Evolutionary conservation across 2,797 vertebrate species (phyloP), one percentile per base, ranked within the genome.

Genomic region (Pseudochaenichthys georgianus): DNA sequence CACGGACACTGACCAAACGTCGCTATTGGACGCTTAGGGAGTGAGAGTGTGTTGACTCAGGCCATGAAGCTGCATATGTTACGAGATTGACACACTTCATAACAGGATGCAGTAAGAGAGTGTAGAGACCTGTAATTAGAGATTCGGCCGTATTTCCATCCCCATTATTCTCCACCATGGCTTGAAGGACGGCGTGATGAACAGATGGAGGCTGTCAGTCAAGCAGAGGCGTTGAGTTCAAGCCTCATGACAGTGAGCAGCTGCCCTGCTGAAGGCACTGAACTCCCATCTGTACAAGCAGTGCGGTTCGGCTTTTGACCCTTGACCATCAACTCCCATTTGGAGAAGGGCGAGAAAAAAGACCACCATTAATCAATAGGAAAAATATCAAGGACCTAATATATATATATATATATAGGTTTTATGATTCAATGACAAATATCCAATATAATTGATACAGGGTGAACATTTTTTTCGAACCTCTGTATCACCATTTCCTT

Each of bases 131-230:
- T n/a, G 60, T 28, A 63, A 67, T 63, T 11, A 23, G 9, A 28
- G 43, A 76, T 31, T 80, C 17, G 45, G 34, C 1, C 53, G 13
- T 3, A 4, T 57, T 69, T 48, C n/a, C 5, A 51, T 41, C 2
- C 21, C 23, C 8, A 48, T 43, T 58, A 23, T 5, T 41, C 28
- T 23, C 46, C 17, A 31, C 8, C 13, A 12, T 16, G 47, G 12
- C n/a, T 53, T 61, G 13, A 17, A 48, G 21, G 17, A 45, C 15
- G 16, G 16, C 4, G 0, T 42, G 10, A 70, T n/a, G 2, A 68
- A 53, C 34, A 70, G 61, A 75, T 55, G 66, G 72, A 64, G 28
- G 23, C 34, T 45, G 28, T 61, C 61, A 71, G 58, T 76, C 64
- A 55, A 15, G 46, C 47, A 73, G 41, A 72, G 42, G 61, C 19